A percentile compares a stretch with the other conserved stretches of the same genome.
These are phyloP conservation scores for Fissipunctia ypsillon DNA, from an alignment of 2,888 invertebrate species.

Conservation along the genomic window DNA sequence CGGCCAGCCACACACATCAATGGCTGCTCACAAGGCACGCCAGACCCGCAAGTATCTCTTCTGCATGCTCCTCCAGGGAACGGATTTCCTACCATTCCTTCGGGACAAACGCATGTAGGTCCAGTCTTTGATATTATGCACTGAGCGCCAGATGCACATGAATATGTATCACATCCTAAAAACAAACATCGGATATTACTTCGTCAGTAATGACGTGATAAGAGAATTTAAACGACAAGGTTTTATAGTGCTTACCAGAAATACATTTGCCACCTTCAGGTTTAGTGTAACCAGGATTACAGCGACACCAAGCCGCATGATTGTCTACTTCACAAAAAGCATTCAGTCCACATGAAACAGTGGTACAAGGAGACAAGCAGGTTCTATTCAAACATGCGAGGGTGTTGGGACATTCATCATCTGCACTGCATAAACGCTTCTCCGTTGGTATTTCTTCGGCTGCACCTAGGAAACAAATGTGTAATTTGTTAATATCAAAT, in stretches of 20 bases:
- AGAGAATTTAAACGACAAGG: neutral
- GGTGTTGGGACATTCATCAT: slow-evolving; percentile 95
- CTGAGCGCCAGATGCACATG: slow-evolving; percentile 95
- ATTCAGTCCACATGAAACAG: slow-evolving; percentile 94
- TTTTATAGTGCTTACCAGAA: slow-evolving; percentile 90
- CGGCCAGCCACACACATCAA: slow-evolving; percentile 96
- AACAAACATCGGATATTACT: slow-evolving; percentile 16
- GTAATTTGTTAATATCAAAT: neutral
- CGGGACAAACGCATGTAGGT: slow-evolving; percentile 96
- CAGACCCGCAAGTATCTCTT: slow-evolving; percentile 95
- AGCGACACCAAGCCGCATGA: slow-evolving; percentile 97
- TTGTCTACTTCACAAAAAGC: slow-evolving; percentile 97
- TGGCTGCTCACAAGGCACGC: slow-evolving; percentile 94
- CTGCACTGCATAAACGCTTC: slow-evolving; percentile 92
- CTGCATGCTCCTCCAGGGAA: slow-evolving; percentile 97
- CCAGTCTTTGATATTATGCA: slow-evolving; percentile 96
- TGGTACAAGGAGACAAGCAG: slow-evolving; percentile 95
- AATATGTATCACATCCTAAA: slow-evolving; percentile 93
- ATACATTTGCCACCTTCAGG: slow-evolving; percentile 95
- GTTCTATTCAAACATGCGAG: slow-evolving; percentile 94
- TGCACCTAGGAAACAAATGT: slow-evolving; percentile 73
- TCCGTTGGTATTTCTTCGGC: slow-evolving; percentile 86
- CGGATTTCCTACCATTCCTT: slow-evolving; percentile 96
- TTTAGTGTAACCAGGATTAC: slow-evolving; percentile 95
- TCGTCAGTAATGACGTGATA: neutral